Conservation (phyloP, 2,888 invertebrate genomes). For the Eristalinus sepulchralis region DNA sequence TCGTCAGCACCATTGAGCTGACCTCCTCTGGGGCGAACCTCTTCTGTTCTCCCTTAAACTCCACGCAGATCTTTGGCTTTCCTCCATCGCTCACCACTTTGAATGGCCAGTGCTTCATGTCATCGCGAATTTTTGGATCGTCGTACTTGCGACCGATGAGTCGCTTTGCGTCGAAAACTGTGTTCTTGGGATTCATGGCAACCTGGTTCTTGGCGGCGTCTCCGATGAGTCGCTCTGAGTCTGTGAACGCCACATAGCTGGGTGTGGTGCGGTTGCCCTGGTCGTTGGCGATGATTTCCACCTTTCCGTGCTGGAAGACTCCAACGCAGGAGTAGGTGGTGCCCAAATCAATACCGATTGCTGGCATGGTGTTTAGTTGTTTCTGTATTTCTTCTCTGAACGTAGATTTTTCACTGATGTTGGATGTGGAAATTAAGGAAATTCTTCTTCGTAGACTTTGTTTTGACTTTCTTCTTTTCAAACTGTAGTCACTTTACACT, state of each 20-base stretch:
- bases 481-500: neutral
- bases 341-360: constrained; percentile 92
- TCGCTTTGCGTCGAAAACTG: constrained; percentile 95
- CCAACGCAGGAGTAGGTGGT: constrained; percentile 94
- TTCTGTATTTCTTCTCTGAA: neutral
- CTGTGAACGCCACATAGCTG: constrained; percentile 88
- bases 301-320: constrained; percentile 90
- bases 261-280: constrained; percentile 91
- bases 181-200: constrained; percentile 92
- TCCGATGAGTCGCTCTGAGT: constrained; percentile 89
- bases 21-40: constrained; percentile 94
- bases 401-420: neutral
- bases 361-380: constrained; percentile 81
- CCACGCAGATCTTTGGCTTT: constrained; percentile 89
- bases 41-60: constrained; percentile 92
- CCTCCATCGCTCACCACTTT: constrained; percentile 89
- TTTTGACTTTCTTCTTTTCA: neutral
- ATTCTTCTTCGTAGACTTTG: neutral
- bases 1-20: constrained; percentile 92
- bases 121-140: constrained; percentile 92
- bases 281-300: constrained; percentile 91
- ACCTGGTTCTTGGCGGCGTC: constrained; percentile 91
- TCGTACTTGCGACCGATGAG: constrained; percentile 94
- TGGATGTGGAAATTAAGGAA: neutral
- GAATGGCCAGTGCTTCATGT: constrained; percentile 96